phyloP scores from a whole-genome alignment of 2,797 vertebrate species.

The Karalla daura region DNA sequence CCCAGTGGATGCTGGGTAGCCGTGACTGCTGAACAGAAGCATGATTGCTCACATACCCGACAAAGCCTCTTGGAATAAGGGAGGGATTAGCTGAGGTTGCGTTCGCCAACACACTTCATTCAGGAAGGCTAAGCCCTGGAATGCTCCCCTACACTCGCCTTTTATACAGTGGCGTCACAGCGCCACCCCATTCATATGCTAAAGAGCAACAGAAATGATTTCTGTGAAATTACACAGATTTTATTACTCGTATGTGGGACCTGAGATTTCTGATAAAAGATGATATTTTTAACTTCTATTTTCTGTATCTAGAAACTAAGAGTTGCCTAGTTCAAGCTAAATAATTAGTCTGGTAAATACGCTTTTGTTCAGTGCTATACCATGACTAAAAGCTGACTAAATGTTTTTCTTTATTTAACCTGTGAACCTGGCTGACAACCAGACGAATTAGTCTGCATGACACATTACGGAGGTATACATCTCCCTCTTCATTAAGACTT shows the following conservation, averaged over 20 bases:
- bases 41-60: conserved; percentile 74
- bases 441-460: conserved; percentile 4
- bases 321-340: not conserved
- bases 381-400: not conserved
- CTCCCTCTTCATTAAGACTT: not conserved
- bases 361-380: not conserved
- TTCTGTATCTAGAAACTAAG: not conserved
- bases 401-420: conserved; percentile 3
- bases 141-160: conserved; percentile 58
- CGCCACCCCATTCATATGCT: conserved; percentile 29
- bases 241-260: not conserved
- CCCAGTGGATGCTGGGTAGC: conserved; percentile 52
- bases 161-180: conserved; percentile 51
- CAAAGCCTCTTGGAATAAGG: conserved; percentile 79
- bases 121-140: conserved; percentile 73
- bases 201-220: conserved; percentile 35
- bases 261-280: not conserved
- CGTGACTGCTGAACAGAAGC: conserved; percentile 64
- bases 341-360: too few relatives aligned
- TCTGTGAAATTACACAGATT: conserved; percentile 1
- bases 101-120: conserved; percentile 68
- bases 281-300: not conserved
- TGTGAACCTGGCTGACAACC: not conserved
- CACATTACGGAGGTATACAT: not conserved
- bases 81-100: conserved; percentile 71